Base-by-base conservation (phyloP, 2,113 vertebrate species). In the Trochalopteron elliotii region DNA sequence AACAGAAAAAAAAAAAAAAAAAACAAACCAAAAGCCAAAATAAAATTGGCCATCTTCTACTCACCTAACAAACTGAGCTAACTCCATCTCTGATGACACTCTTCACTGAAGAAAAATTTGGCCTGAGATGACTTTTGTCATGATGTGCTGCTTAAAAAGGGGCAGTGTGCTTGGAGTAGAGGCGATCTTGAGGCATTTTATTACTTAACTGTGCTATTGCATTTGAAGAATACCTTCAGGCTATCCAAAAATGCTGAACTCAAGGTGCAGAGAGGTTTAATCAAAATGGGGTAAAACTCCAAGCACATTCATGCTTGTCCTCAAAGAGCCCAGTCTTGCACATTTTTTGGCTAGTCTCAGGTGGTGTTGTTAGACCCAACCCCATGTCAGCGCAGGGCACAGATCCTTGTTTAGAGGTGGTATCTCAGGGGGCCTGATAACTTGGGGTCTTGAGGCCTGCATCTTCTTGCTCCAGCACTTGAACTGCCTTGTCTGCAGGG, bases 41-140 rank as follows among this genome's bases (percentile, higher is more conserved):
- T 30, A 72, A 87, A 90, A 91, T 16, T 79, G 13, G 23, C 60
- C 67, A 18, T 89, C 39, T 92, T 90, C 37, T 64, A 57, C 37
- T 57, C 47, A 76, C 44, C 91, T 86, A 72, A 52, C 28, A 74
- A 88, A 79, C 61, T 44, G 50, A 68, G 40, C 37, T 90, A 93
- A 68, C 53, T 92, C 60, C 25, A 19, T 68, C 69, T 92, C 93
- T 96, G 93, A 94, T 89, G 93, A 94, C 79, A 97, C 37, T 84
- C 24, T 35, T 23, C 52, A 60, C 37, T 4, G 8, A 60, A 82
- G 74, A 80, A 61, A 69, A 91, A 87, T 81, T 75, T 74, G n/a
- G 44, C 61, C 57, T 5, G 7, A 90, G 80, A 85, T 91, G 70
- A 68, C 67, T 95, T 88, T 75, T 87, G 45, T 83, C 70, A 42